These are phyloP conservation scores for Stenodema calcarata DNA, from an alignment of 2,888 invertebrate species.

Conservation along the genomic window DNA sequence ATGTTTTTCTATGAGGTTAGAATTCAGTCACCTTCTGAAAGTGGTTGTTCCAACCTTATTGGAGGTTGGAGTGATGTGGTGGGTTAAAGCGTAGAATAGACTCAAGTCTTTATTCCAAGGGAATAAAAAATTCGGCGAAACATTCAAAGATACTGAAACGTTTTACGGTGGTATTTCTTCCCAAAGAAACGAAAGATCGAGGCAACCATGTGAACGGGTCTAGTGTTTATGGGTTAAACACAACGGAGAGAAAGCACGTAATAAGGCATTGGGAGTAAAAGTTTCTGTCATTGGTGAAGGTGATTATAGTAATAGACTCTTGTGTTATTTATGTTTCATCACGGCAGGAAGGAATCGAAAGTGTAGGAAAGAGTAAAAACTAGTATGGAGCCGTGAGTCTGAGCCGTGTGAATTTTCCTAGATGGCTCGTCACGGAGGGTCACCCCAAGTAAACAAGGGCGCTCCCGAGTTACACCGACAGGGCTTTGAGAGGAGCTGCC, in stretches of 20 bases:
- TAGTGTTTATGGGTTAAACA: too few relatives aligned
- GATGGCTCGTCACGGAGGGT: not conserved
- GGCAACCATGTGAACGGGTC: too few relatives aligned
- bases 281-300: not conserved
- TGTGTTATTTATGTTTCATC: not conserved
- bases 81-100: too few relatives aligned
- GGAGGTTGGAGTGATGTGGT: too few relatives aligned
- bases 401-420: not conserved
- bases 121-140: too few relatives aligned
- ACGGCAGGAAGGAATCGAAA: not conserved
- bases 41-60: too few relatives aligned
- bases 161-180: too few relatives aligned
- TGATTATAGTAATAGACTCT: not conserved
- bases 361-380: not conserved
- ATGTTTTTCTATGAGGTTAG: too few relatives aligned
- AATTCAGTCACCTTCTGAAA: too few relatives aligned
- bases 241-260: not conserved
- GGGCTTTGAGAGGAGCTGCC: not conserved
- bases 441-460: not conserved
- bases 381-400: not conserved
- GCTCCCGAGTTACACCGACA: not conserved
- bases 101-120: too few relatives aligned
- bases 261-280: not conserved
- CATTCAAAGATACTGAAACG: too few relatives aligned
- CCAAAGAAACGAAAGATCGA: too few relatives aligned